These are phyloP conservation scores for Mastomys natalensis DNA, from an alignment of 2,113 vertebrate genomes.

Conservation along the genomic window DNA sequence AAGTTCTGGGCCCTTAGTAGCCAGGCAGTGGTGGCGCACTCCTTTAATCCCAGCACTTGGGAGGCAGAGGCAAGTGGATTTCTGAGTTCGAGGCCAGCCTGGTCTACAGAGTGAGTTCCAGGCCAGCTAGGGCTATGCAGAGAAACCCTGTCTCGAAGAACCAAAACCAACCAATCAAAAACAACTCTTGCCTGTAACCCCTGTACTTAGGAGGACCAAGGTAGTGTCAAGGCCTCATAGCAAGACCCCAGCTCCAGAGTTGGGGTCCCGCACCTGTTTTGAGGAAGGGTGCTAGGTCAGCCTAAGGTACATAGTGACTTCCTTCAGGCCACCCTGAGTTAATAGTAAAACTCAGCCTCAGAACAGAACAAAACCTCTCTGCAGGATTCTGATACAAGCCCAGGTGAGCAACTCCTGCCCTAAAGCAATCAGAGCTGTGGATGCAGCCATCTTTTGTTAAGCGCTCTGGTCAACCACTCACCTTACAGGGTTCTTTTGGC, in stretches of 20 bases:
- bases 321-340: neutral
- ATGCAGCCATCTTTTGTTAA: too few species aligned
- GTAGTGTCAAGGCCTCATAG: neutral
- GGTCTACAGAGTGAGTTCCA: neutral
- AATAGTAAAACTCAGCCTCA: neutral
- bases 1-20: neutral
- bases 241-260: neutral
- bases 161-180: neutral
- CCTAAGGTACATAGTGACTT: neutral
- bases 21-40: accelerated
- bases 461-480: neutral
- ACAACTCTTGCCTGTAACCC: neutral
- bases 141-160: neutral
- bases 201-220: neutral
- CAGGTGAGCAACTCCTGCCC: neutral
- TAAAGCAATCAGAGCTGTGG: too few species aligned
- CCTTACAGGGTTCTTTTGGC: neutral
- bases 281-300: too few species aligned
- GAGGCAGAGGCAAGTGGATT: neutral
- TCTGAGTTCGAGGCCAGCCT: neutral
- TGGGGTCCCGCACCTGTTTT: neutral
- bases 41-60: neutral
- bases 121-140: neutral
- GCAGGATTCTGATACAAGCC: neutral
- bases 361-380: neutral